phyloP scores from a whole-genome alignment of 1,140 invertebrate species.

The Daktulosphaira vitifoliae region DNA sequence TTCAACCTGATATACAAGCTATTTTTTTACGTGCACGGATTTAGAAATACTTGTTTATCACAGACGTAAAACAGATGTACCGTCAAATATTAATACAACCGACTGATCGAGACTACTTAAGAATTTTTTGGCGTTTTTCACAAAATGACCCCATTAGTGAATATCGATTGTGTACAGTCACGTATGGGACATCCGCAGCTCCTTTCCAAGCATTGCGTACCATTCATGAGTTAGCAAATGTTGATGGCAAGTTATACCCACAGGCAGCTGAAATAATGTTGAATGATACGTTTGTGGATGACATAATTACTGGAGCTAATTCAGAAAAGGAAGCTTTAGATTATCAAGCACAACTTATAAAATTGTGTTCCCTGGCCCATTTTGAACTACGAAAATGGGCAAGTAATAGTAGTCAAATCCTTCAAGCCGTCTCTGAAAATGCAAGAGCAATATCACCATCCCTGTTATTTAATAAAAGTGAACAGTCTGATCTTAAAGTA shows the following conservation, averaged over 20 bases:
- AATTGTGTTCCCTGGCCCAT: conserved; percentile 35
- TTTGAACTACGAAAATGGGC: conserved; percentile 40
- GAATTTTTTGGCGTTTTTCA: conserved; percentile 39
- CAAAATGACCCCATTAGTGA: conserved; percentile 37
- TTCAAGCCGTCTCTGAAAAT: conserved; percentile 26
- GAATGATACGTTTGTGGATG: conserved; percentile 39
- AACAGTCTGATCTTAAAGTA: background rate
- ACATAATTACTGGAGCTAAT: conserved; percentile 35
- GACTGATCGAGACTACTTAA: conserved; percentile 39
- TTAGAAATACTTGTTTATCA: conserved; percentile 39
- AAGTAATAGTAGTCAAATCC: background rate
- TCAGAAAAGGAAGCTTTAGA: conserved; percentile 36
- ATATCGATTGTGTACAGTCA: conserved; percentile 41
- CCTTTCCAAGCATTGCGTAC: conserved; percentile 41
- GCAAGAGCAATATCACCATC: background rate
- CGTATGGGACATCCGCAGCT: conserved; percentile 40
- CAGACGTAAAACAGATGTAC: conserved; percentile 44
- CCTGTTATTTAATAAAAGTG: background rate
- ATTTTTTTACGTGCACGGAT: conserved; percentile 40
- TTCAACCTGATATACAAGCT: conserved; percentile 40
- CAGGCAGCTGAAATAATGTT: conserved; percentile 28
- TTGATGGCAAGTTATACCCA: conserved; percentile 38
- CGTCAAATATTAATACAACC: conserved; percentile 39
- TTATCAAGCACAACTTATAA: conserved; percentile 36
- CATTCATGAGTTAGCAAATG: conserved; percentile 41